These are phyloP conservation scores for Oncorhynchus nerka DNA, from an alignment of 2,113 vertebrate species.

Conservation along the genomic window DNA sequence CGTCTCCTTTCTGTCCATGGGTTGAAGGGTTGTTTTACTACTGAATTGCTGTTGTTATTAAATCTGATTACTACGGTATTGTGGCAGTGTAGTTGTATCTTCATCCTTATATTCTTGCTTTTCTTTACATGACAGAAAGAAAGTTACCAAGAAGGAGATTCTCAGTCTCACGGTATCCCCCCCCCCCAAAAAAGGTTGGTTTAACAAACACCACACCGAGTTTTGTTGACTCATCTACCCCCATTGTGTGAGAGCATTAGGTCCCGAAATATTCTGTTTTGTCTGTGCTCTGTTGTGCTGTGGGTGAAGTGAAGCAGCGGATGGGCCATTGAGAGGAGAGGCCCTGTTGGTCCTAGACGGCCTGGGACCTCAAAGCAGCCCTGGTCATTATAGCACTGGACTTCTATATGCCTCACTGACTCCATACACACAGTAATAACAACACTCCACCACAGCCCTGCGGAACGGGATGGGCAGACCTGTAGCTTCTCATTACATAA, in stretches of 20 bases:
- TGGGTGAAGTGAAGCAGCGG: slow-evolving; percentile 5
- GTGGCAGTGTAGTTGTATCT: background rate
- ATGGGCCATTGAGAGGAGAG: slow-evolving; percentile 14
- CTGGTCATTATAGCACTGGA: slow-evolving; percentile 82
- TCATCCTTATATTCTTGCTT: background rate
- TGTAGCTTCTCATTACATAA: background rate
- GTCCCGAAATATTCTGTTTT: background rate
- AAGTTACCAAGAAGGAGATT: background rate
- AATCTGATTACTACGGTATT: background rate
- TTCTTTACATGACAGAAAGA: background rate
- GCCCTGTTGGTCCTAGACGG: slow-evolving; percentile 24
- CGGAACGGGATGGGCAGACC: background rate
- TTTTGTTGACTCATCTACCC: background rate
- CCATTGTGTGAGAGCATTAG: background rate
- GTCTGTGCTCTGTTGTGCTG: slow-evolving; percentile 20
- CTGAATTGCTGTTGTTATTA: background rate
- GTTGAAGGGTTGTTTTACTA: background rate
- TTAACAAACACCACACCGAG: background rate
- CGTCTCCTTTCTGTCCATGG: background rate
- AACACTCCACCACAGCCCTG: background rate
- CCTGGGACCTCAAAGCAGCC: slow-evolving; percentile 56
- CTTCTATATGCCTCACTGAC: slow-evolving; percentile 84
- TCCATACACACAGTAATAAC: slow-evolving; percentile 83
- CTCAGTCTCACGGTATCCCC: background rate
- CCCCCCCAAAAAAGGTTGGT: background rate